A percentile compares a stretch with the other conserved stretches of the same genome.
Conservation (phyloP, 2,797 vertebrate species). For the Enteromius argenteus region DNA sequence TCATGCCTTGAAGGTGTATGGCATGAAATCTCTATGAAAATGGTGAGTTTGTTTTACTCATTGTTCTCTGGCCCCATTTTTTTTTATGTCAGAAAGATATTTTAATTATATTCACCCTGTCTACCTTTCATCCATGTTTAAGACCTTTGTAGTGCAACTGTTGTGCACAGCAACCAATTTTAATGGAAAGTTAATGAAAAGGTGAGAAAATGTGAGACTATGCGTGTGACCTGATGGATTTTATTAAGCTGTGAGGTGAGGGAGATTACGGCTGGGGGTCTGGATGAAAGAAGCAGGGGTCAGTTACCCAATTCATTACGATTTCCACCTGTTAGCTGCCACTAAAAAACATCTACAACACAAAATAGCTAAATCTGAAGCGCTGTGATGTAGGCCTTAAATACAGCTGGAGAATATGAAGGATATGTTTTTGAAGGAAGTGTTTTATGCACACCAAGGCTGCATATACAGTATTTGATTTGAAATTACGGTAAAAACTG, state of each 20-base stretch:
- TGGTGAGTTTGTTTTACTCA: slow-evolving; percentile 2
- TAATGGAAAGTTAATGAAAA: slow-evolving; percentile 39
- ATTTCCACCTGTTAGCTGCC: slow-evolving; percentile 50
- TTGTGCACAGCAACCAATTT: background rate
- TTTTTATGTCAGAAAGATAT: background rate
- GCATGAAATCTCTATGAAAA: slow-evolving; percentile 1
- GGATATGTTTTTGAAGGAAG: background rate
- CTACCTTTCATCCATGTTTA: background rate
- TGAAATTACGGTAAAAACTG: too few relatives aligned
- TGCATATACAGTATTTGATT: background rate
- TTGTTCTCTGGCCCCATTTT: background rate
- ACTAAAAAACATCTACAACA: slow-evolving; percentile 56
- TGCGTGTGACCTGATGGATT: slow-evolving; percentile 26
- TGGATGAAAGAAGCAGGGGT: slow-evolving; percentile 40
- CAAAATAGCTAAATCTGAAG: slow-evolving; percentile 42
- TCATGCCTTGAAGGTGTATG: slow-evolving; percentile 5
- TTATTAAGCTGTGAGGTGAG: slow-evolving; percentile 17
- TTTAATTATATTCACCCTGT: slow-evolving; percentile 9
- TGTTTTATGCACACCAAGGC: background rate
- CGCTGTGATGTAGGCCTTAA: slow-evolving; percentile 48
- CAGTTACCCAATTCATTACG: slow-evolving; percentile 65
- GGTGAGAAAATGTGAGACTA: slow-evolving; percentile 15
- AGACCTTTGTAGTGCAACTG: background rate
- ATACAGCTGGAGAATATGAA: background rate
- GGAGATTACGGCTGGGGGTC: background rate